A percentile compares a stretch with the other conserved stretches of the same genome.
Conservation (phyloP, 1,140 invertebrate genomes). For the Scaptodrosophila lebanonensis region DNA sequence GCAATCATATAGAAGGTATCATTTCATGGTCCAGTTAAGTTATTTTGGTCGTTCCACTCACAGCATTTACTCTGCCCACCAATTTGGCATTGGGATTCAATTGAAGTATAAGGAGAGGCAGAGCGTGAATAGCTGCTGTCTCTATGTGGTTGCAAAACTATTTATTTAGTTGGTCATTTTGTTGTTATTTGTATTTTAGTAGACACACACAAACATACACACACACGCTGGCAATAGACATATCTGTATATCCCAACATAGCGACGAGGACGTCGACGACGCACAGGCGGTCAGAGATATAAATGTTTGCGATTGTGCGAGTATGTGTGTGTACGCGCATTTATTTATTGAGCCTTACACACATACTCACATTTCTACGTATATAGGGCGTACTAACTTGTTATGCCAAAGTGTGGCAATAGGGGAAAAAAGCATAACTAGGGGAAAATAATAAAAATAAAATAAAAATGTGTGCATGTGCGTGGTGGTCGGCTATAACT, state of each 20-base stretch:
- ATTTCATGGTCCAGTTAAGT: no score
- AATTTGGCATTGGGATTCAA: no score
- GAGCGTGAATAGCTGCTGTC: no score
- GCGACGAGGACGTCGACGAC: no score
- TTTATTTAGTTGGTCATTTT: slow-evolving; percentile 75
- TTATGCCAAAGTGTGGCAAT: no score
- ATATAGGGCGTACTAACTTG: no score
- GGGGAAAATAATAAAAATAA: slow-evolving; percentile 54
- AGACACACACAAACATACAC: slow-evolving; percentile 41
- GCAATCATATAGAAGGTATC: no score
- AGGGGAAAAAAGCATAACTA: slow-evolving; percentile 20
- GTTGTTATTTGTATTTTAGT: slow-evolving; percentile 71
- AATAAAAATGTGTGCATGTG: slow-evolving; percentile 51
- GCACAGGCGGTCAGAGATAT: slow-evolving; percentile 71
- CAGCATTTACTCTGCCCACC: no score
- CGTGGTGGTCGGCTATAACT: no score
- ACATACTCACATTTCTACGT: no score
- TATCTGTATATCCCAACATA: slow-evolving; percentile 60
- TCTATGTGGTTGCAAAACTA: slow-evolving; percentile 65
- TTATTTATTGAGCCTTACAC: slow-evolving; percentile 51
- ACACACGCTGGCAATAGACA: slow-evolving; percentile 24
- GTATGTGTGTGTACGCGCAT: slow-evolving; percentile 50
- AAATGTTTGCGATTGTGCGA: slow-evolving; percentile 30
- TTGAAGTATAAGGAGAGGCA: no score
- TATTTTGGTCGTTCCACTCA: no score